Evolutionary conservation across 2,888 invertebrate species (phyloP).

Genomic region (Melieria omissa): DNA sequence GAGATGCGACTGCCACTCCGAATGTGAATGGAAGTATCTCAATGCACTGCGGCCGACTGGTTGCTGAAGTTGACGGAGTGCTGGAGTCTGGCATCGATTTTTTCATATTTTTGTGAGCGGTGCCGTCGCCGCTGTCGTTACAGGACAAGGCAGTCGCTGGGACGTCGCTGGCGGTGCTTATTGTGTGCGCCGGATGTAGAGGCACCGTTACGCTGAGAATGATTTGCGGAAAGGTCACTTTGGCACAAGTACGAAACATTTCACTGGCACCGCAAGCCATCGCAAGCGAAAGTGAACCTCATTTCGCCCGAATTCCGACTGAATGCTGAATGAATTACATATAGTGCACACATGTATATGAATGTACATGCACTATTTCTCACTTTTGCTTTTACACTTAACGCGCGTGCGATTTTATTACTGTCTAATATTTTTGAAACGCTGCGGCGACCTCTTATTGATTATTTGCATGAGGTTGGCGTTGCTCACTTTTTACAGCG

Average conservation of each 20-base stretch:
- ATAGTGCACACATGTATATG: no score
- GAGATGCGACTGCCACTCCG: not conserved
- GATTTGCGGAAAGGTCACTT: slow-evolving; percentile 30
- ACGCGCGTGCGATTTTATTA: not conserved
- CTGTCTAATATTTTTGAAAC: not conserved
- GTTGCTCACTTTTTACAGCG: no score
- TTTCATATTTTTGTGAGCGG: slow-evolving; percentile 38
- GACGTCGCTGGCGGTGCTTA: not conserved
- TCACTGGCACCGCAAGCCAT: not conserved
- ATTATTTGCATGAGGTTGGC: no score
- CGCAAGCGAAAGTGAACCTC: not conserved
- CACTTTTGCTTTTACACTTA: not conserved
- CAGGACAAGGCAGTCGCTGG: no score
- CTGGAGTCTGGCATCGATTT: slow-evolving; percentile 52
- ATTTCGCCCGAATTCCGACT: no score
- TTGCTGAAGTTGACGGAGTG: slow-evolving; percentile 40
- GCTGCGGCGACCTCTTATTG: no score
- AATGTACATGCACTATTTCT: no score
- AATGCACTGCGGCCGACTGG: slow-evolving; percentile 31
- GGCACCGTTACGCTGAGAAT: slow-evolving; percentile 1
- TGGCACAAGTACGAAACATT: slow-evolving; percentile 18
- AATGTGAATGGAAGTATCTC: slow-evolving; percentile 5
- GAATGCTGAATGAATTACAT: no score
- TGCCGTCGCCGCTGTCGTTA: slow-evolving; percentile 10
- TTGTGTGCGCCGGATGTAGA: slow-evolving; percentile 10